phyloP scores from a whole-genome alignment of 1,140 invertebrate genomes.

The Drosophila busckii region DNA sequence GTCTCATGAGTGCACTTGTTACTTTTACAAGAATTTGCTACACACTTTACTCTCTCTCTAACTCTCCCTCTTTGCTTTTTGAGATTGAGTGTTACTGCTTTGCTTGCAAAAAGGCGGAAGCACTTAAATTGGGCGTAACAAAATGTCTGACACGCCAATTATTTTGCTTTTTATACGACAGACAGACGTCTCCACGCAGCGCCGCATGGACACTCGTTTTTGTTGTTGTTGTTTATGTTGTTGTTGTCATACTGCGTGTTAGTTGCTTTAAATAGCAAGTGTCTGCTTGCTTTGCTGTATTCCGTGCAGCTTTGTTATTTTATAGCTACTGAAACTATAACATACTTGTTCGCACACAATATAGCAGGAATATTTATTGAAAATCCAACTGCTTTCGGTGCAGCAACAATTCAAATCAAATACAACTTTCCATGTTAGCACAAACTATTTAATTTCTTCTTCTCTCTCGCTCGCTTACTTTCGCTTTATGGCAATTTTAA shows the following conservation, averaged over 20 bases:
- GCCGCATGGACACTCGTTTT: constrained; percentile 12
- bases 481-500: too few relatives aligned
- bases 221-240: constrained; percentile 24
- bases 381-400: too few relatives aligned
- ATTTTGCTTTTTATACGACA: constrained; percentile 67
- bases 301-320: constrained; percentile 41
- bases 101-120: constrained; percentile 56
- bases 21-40: too few relatives aligned
- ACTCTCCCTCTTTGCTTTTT: not conserved
- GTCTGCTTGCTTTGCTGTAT: constrained; percentile 23
- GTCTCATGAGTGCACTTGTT: constrained; percentile 26
- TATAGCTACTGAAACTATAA: too few relatives aligned
- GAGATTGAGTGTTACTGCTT: constrained; percentile 8
- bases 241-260: constrained; percentile 52
- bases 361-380: too few relatives aligned
- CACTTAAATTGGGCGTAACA: constrained; percentile 74
- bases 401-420: too few relatives aligned
- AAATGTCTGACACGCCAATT: constrained; percentile 74
- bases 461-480: too few relatives aligned
- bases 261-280: constrained; percentile 49
- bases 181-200: constrained; percentile 27
- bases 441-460: too few relatives aligned
- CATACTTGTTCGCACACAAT: too few relatives aligned
- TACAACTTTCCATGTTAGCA: too few relatives aligned
- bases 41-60: too few relatives aligned